Base-by-base conservation (phyloP, 2,888 invertebrate genomes). In the Netelia virgata region DNA sequence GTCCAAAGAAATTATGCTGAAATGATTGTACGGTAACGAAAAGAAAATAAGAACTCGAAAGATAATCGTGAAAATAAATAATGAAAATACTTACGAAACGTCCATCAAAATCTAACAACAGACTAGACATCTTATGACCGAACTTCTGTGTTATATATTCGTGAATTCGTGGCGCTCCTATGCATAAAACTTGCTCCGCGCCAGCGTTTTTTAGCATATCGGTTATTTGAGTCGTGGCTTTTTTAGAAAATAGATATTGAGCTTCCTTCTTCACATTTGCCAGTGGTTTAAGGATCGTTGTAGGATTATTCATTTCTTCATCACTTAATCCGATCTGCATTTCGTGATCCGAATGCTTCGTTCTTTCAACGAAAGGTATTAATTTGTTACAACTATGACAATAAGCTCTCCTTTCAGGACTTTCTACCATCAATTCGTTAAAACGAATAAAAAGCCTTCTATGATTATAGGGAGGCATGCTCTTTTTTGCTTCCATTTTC, bases 161-260 rank as follows among this genome's bases (percentile, higher is more conserved):
- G 89, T 97, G 97, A 61, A 98, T 94, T 64, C 97, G 96, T 0
- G 98, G 98, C 1, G 97, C 95, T 11, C 98, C 98, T 74, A 98
- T 95, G 91, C 98, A 98, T n/a, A 98, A 92, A 0, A 98, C 95
- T 92, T 96, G 90, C 74, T 92, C 90, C 18, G 93, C 96, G 81
- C 95, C 94, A 86, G 96, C 94, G 84, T 95, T 94, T 41, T 94
- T 92, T 28, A 97, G 94, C 88, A 96, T 95, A 20, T 95, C 94
- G 11, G 96, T 91, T 16, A 98, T 95, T 85, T 96, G 96, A 11
- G 94, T 90, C 3, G 96, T 94, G 36, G 97, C 95, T 85, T 95
- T 95, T 85, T 96, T 94, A 1, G 97, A 95, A 93, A 98, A 98
- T 88, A 98, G 95, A 93, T 97, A 98, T 93, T 98, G 98, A 0